Evolutionary conservation across 2,113 vertebrate genomes (phyloP), one percentile per base, ranked within the genome.

Genomic region (Manacus vitellinus): DNA sequence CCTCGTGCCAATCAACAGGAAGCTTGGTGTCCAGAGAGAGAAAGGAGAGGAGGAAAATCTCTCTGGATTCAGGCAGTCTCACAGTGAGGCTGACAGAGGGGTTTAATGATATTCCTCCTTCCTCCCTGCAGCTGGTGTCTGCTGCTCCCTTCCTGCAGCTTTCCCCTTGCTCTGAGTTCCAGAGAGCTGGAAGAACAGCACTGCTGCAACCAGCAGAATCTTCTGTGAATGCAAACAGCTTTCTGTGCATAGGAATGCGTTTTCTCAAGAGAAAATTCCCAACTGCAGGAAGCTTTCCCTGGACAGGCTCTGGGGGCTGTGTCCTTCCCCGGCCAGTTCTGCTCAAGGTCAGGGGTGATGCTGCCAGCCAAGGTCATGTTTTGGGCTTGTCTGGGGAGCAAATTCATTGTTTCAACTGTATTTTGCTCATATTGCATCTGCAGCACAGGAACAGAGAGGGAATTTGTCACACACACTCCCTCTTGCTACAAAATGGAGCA

Each of bases 331-430:
- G 39, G 8, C 31, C 18, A 23, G 14, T 61, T 73, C 27, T 51
- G 43, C 49, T 23, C 33, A 61, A 56, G 67, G 19, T 33, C 33
- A 7, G 70, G 56, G 51, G 31, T 13, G 14, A 33, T 76, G 66
- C 44, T 59, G 15, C 63, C 7, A 3, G 67, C 33, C 3, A 3
- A 76, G 30, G 41, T n/a, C 10, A 3, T 0, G 3, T 20, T 30
- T 39, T 5, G 6, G 37, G 49, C 72, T 79, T 35, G 4, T 30
- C 22, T 1, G 6, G 54, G 63, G n/a, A 88, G 16, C 12, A 84
- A 79, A 87, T 74, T 65, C 24, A 61, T 49, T 35, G 41, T 67
- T 87, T 80, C 27, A 21, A 1, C 16, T 11, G 1, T 21, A 15
- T 15, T 72, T 95, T 80, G 43, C 51, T 89, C 54, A 37, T 10